phyloP scores from a whole-genome alignment of 2,797 vertebrate species.

The Denticeps clupeoides region DNA sequence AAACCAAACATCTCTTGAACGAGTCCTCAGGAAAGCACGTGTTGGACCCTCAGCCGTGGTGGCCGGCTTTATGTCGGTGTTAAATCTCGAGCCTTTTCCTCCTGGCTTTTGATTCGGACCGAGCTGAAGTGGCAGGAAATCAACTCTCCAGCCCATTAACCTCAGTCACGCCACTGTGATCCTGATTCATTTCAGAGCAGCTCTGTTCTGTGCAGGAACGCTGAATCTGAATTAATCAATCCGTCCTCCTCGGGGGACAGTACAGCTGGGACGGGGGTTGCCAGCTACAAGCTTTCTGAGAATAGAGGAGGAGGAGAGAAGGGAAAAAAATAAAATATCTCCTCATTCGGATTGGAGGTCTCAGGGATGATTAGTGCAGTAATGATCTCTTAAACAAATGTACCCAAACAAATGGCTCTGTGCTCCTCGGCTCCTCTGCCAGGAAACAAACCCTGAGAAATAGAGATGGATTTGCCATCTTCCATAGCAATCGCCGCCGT shows the following conservation, averaged over 20 bases:
- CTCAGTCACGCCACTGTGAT: too few species aligned
- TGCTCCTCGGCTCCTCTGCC: background rate
- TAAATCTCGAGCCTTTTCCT: background rate
- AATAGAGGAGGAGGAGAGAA: background rate
- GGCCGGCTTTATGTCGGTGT: too few species aligned
- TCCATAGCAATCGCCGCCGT: background rate
- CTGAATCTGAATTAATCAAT: constrained; percentile 22
- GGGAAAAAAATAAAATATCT: background rate
- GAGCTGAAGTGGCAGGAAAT: too few species aligned
- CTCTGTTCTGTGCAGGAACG: constrained; percentile 3
- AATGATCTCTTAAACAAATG: background rate
- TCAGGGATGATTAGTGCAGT: background rate
- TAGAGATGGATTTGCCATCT: background rate
- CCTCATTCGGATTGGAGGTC: background rate
- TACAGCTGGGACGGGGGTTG: background rate
- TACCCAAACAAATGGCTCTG: background rate
- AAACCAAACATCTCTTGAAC: too few species aligned
- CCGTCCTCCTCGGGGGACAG: constrained; percentile 9
- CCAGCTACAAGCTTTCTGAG: background rate
- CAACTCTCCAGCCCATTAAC: too few species aligned
- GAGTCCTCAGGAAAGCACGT: too few species aligned
- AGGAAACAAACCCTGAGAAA: background rate
- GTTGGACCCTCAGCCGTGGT: too few species aligned
- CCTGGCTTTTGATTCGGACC: background rate
- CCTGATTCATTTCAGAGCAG: background rate